Conservation (phyloP, 92 coral and sea anemone species). For the Heliopora coerulea region DNA sequence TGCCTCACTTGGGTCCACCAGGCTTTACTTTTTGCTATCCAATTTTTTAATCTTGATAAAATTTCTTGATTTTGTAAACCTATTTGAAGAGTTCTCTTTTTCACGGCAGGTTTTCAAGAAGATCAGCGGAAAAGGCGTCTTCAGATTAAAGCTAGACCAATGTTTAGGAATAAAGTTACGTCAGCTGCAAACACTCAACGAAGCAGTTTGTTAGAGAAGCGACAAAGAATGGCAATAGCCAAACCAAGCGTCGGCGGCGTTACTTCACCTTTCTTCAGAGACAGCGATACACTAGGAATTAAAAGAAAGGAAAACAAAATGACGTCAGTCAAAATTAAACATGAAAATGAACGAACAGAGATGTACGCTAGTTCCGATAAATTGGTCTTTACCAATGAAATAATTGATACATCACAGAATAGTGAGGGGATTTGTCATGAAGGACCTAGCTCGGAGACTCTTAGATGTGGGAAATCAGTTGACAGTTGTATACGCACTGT, state of each 20-base stretch:
- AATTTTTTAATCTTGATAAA: neutral
- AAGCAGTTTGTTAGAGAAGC: conserved; percentile 46
- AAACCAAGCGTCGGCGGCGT: conserved; percentile 4
- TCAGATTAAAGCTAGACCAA: conserved; percentile 67
- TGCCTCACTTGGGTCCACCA: no score
- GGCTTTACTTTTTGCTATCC: neutral
- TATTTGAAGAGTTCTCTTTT: neutral
- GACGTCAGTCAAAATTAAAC: neutral
- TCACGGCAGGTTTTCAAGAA: conserved; percentile 64
- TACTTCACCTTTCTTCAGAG: neutral
- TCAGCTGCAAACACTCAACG: conserved; percentile 16
- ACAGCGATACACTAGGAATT: conserved; percentile 3
- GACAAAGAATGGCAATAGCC: conserved; percentile 40
- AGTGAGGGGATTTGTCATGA: neutral
- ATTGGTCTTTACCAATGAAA: neutral
- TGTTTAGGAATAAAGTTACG: conserved; percentile 43
- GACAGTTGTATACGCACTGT: neutral
- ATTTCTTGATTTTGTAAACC: neutral
- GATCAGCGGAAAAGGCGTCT: conserved; percentile 69
- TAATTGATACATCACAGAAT: neutral
- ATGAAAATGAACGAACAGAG: neutral
- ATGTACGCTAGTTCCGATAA: neutral
- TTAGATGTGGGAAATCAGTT: neutral
- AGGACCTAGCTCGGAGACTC: neutral
- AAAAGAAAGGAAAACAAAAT: neutral